Conservation (phyloP, 1,140 invertebrate species). For the Hyphantria cunea region DNA sequence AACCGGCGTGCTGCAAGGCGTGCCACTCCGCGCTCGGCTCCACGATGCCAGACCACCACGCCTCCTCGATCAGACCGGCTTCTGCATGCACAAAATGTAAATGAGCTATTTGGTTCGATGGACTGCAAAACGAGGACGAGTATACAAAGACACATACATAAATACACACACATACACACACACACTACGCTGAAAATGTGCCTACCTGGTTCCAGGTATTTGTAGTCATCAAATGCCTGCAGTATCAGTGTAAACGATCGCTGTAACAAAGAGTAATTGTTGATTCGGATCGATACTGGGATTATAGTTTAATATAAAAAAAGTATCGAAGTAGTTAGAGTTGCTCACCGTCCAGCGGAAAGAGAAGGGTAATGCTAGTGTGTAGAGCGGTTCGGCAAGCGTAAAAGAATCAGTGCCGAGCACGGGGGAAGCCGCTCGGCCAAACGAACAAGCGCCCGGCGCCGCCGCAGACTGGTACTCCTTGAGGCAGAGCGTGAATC, state of each 20-base stretch:
- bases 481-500: constrained; percentile 94
- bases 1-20: constrained; percentile 91
- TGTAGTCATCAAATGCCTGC: constrained; percentile 92
- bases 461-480: constrained; percentile 94
- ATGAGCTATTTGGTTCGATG: not conserved
- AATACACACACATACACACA: too few species aligned
- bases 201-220: constrained; percentile 85
- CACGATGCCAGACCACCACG: constrained; percentile 94
- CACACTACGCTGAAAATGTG: constrained; percentile 45
- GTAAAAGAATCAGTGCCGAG: constrained; percentile 94
- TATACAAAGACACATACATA: not conserved
- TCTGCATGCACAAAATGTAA: constrained; percentile 58
- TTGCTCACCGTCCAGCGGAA: constrained; percentile 95
- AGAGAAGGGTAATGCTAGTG: constrained; percentile 91
- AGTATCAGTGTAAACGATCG: constrained; percentile 95
- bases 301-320: too few species aligned
- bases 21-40: constrained; percentile 95
- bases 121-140: not conserved
- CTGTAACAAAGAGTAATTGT: constrained; percentile 80
- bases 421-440: constrained; percentile 91
- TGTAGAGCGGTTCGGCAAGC: constrained; percentile 89
- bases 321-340: not conserved
- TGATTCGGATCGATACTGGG: not conserved
- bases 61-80: constrained; percentile 91
- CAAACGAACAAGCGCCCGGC: constrained; percentile 94